Percentiles rank a stretch among this genome's conserved stretches.
Evolutionary conservation across 35 echinoderm and acorn worm genomes (phyloP).

Genomic region (Stichopus chloronotus): DNA sequence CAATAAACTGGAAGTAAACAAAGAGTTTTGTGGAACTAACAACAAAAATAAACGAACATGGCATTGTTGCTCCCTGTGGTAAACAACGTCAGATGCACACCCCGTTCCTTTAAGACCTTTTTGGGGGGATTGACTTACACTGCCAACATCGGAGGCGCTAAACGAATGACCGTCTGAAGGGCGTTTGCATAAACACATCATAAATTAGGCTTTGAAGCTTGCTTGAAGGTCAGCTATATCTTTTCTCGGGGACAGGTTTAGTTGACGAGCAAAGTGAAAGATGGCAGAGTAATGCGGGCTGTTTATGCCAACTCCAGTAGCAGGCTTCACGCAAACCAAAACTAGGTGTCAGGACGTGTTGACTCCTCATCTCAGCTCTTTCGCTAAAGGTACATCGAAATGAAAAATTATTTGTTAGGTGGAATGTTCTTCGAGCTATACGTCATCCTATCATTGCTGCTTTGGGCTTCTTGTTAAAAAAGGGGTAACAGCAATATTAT

Average conservation of each 20-base stretch:
- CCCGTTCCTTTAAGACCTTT: neutral
- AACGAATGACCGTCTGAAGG: constrained; percentile 2
- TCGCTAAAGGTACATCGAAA: neutral
- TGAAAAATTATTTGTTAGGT: constrained; percentile 17
- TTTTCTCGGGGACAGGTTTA: constrained; percentile 11
- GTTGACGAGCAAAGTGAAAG: constrained; percentile 39
- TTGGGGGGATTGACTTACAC: neutral
- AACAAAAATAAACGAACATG: constrained; percentile 41
- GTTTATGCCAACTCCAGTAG: neutral
- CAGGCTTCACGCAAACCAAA: neutral
- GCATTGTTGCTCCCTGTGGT: neutral
- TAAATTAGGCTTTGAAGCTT: constrained; percentile 24
- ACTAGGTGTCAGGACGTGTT: neutral
- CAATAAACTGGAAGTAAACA: constrained; percentile 42
- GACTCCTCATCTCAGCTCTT: neutral
- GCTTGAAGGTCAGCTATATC: constrained; percentile 11
- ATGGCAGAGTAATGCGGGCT: neutral
- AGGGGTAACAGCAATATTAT: neutral
- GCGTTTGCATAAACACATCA: constrained; percentile 51
- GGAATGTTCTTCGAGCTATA: constrained; percentile 5
- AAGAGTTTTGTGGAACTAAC: constrained; percentile 32
- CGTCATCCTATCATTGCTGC: neutral
- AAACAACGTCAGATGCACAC: neutral
- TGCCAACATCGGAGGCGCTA: neutral
- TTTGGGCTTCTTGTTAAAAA: neutral